phyloP scores from a whole-genome alignment of 2,888 invertebrate genomes.

The Pogonocherus hispidulus region DNA sequence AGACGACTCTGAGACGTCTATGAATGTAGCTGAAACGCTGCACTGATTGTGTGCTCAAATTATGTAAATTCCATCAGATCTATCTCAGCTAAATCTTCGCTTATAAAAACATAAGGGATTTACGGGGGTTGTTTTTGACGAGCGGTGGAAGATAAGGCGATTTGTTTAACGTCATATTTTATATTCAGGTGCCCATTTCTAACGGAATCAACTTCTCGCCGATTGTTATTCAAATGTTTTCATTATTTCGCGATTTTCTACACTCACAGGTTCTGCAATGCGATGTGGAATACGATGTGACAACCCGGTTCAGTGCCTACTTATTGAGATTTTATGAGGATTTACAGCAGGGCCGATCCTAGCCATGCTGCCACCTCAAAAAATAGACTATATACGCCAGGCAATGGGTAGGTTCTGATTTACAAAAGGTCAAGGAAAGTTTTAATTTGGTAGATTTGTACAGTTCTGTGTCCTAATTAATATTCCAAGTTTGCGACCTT shows the following conservation, averaged over 20 bases:
- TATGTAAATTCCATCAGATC: slow-evolving; percentile 3
- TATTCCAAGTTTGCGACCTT: too few relatives aligned
- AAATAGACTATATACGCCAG: too few relatives aligned
- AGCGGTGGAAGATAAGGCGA: neutral
- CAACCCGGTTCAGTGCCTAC: too few relatives aligned
- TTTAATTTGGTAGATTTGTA: too few relatives aligned
- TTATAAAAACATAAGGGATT: neutral
- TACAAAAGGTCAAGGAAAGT: too few relatives aligned
- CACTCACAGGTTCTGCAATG: neutral
- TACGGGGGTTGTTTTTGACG: slow-evolving; percentile 1
- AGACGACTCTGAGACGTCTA: too few relatives aligned
- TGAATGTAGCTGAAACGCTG: neutral
- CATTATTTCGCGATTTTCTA: neutral
- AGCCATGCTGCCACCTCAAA: too few relatives aligned
- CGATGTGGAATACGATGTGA: too few relatives aligned
- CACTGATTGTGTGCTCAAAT: neutral
- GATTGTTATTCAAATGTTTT: neutral
- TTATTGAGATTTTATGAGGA: too few relatives aligned
- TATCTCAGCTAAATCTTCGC: slow-evolving; percentile 1
- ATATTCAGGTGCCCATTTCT: neutral
- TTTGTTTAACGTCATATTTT: slow-evolving; percentile 16
- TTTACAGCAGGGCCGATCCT: too few relatives aligned
- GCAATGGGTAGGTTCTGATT: too few relatives aligned
- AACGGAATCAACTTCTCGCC: neutral
- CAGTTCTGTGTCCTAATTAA: too few relatives aligned